A percentile compares a stretch with the other conserved stretches of the same genome.
Evolutionary conservation across 2,797 vertebrate genomes (phyloP).

Genomic region (Spea hammondii): DNA sequence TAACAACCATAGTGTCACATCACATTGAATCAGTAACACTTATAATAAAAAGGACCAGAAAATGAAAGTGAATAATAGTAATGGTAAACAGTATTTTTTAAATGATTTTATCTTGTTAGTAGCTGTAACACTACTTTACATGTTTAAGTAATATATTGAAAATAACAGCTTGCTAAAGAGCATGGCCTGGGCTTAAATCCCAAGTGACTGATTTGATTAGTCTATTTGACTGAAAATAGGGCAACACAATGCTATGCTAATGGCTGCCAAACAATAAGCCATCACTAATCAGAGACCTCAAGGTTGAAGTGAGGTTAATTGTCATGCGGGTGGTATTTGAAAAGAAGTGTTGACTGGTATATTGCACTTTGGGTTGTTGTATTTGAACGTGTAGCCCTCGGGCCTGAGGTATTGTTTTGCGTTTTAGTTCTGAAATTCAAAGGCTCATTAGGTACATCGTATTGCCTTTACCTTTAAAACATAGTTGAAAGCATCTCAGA

Average conservation of each 20-base stretch:
- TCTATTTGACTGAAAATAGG: conserved; percentile 78
- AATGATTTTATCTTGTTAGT: too few relatives aligned
- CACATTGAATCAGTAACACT: too few relatives aligned
- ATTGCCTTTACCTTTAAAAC: conserved; percentile 59
- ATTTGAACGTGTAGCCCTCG: conserved; percentile 83
- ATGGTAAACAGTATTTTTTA: too few relatives aligned
- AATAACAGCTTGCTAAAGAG: conserved; percentile 66
- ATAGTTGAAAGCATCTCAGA: conserved; percentile 29
- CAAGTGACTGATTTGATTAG: conserved; percentile 85
- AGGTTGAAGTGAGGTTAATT: conserved; percentile 93
- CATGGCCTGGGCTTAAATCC: conserved; percentile 70
- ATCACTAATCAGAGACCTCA: conserved; percentile 93
- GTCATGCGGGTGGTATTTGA: conserved; percentile 85
- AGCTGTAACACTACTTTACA: conserved; percentile 38
- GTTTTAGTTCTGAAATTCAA: conserved; percentile 69
- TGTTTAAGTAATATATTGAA: conserved; percentile 61
- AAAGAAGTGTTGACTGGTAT: conserved; percentile 86
- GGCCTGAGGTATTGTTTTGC: conserved; percentile 73
- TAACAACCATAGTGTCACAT: too few relatives aligned
- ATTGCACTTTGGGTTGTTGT: conserved; percentile 79
- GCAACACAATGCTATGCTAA: conserved; percentile 83
- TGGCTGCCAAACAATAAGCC: conserved; percentile 86
- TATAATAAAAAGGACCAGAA: too few relatives aligned
- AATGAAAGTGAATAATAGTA: too few relatives aligned
- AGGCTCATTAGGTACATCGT: conserved; percentile 67